Evolutionary conservation across 1,140 invertebrate genomes (phyloP), one percentile per base, ranked within the genome.

Genomic region (Panagrolaimus sp.): DNA sequence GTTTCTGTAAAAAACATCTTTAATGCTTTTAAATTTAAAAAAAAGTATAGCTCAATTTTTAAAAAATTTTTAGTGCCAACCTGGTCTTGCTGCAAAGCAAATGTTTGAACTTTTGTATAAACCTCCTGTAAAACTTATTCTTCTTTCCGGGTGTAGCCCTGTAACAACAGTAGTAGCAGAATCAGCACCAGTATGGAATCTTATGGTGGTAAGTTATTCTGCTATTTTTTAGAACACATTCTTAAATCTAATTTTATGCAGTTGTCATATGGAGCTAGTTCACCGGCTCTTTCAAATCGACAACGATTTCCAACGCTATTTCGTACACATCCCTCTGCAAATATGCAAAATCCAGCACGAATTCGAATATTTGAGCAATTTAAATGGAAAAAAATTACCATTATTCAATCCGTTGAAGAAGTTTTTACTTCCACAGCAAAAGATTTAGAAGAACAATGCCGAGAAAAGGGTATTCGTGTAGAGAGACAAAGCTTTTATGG

Each of bases 91-190:
- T 43, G 93, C 93, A 23, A 94, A 93, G 74, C 92, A 97, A 23
- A 92, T 99, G 89, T 99, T 98, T 86, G 94, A 98, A 86, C 87
- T 98, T 61, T 87, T 99, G 51, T 99, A 98, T 87, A 93, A 93
- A 82, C 89, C 89, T 65, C 95, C 95, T 23, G 90, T 92, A 76
- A 98, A 98, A 86, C 86, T 98, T 72, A 92, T 98, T 87, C 85
- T 98, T 63, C 85, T 99, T 31, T 81, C 85, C 1, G 96, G 96
- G 62, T 98, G 96, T 84, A 96, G 92, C 74, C 96, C 94, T 2
- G 96, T 98, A n/a, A 98, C 95, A 78, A 98, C 96, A 9, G 96
- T 95, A 51, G 93, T 99, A 0, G 95, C 95, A 0, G 95, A 98
- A 86, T 93, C 95, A 42, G 95, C 96, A 31, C 96, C 96, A 86